Conservation (phyloP, 2,888 invertebrate genomes). For the Trissolcus brochymenae region DNA sequence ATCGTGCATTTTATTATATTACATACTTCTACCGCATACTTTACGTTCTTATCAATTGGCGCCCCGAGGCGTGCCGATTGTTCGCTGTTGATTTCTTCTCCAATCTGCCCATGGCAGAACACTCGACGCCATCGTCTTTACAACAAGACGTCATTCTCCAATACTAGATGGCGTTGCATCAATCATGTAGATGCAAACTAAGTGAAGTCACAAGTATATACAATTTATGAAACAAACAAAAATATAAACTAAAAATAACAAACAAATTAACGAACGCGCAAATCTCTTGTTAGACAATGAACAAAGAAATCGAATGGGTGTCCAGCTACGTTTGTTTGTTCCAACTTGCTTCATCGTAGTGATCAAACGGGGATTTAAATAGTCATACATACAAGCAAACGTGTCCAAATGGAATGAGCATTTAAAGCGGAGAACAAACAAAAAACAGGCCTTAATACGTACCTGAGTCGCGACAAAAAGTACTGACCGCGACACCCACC, state of each 20-base stretch:
- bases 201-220: neutral
- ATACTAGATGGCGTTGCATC: constrained; percentile 15
- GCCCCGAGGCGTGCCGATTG: neutral
- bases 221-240: neutral
- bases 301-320: neutral
- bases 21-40: constrained; percentile 20
- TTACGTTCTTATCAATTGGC: constrained; percentile 13
- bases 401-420: constrained; percentile 35
- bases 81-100: constrained; percentile 7
- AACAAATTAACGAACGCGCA: constrained; percentile 24
- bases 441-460: constrained; percentile 72
- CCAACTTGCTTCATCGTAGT: neutral
- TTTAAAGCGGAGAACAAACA: constrained; percentile 39
- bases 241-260: constrained; percentile 1
- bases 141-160: neutral
- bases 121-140: constrained; percentile 1
- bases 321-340: too few relatives aligned
- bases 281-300: constrained; percentile 11
- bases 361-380: neutral
- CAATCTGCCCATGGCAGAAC: constrained; percentile 5
- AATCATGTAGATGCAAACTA: constrained; percentile 16
- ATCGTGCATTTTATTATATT: constrained; percentile 52
- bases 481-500: constrained; percentile 63
- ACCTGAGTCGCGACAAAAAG: constrained; percentile 70
- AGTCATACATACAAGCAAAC: constrained; percentile 19